These are phyloP conservation scores for Theocolax elegans DNA, from an alignment of 1,140 invertebrate species.

Conservation along the genomic window DNA sequence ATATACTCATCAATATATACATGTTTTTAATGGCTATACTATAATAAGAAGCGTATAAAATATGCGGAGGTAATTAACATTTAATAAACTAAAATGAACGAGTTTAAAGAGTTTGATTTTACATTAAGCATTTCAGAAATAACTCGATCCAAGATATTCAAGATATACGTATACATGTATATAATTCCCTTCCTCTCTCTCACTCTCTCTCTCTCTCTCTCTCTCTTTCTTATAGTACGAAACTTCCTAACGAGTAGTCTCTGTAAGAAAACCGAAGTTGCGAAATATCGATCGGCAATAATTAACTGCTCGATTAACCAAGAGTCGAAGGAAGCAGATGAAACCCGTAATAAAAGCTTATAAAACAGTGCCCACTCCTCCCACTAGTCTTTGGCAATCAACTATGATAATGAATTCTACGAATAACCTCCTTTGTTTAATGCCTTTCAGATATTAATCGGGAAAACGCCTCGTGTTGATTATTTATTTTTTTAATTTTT, in stretches of 20 bases:
- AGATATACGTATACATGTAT: too few species aligned
- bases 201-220: too few species aligned
- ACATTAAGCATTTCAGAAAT: conserved; percentile 16
- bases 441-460: conserved; percentile 17
- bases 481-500: neutral
- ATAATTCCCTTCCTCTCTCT: too few species aligned
- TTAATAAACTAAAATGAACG: conserved; percentile 4
- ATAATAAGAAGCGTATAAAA: neutral
- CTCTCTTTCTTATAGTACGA: too few species aligned
- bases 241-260: conserved; percentile 27
- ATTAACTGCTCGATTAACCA: conserved; percentile 39
- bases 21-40: too few species aligned
- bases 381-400: too few species aligned
- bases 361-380: neutral
- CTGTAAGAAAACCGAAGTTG: conserved; percentile 36
- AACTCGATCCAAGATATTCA: neutral
- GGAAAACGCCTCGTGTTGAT: neutral
- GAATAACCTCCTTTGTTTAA: conserved; percentile 23
- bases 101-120: conserved; percentile 23
- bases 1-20: too few species aligned
- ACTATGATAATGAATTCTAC: conserved; percentile 9
- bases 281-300: conserved; percentile 36
- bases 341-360: conserved; percentile 30
- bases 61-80: neutral
- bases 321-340: conserved; percentile 24